phyloP scores from a whole-genome alignment of 2,888 invertebrate species.

The Coelopa pilipes region DNA sequence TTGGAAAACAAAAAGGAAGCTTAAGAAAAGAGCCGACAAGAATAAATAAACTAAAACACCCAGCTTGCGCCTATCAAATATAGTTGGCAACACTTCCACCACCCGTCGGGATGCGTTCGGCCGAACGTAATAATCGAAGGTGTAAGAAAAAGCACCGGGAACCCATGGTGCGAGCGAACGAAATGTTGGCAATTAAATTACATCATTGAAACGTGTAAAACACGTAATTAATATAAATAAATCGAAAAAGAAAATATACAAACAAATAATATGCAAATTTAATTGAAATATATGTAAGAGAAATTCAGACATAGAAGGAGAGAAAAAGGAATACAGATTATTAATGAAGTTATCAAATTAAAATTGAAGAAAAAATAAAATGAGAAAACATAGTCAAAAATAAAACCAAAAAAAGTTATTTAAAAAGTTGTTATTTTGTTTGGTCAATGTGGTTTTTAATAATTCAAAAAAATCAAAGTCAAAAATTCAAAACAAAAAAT shows the following conservation, averaged over 20 bases:
- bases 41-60: too few species aligned
- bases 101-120: conserved; percentile 34
- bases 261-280: not conserved
- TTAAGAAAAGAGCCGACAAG: not conserved
- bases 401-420: not conserved
- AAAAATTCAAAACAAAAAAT: too few species aligned
- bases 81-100: conserved; percentile 38
- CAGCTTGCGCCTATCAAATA: not conserved
- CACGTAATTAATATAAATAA: conserved; percentile 11
- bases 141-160: conserved; percentile 23
- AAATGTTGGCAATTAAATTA: conserved; percentile 29
- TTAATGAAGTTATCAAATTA: too few species aligned
- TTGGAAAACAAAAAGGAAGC: too few species aligned
- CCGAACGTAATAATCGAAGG: conserved; percentile 17
- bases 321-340: conserved; percentile 5
- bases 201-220: conserved; percentile 24
- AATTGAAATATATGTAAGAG: not conserved
- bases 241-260: conserved; percentile 5
- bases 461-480: too few species aligned
- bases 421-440: not conserved
- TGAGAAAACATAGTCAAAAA: conserved; percentile 3
- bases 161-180: conserved; percentile 26
- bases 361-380: too few species aligned
- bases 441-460: not conserved
- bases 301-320: conserved; percentile 19